Conservation (phyloP, 2,797 vertebrate species). For the Acrossocheilus fasciatus region DNA sequence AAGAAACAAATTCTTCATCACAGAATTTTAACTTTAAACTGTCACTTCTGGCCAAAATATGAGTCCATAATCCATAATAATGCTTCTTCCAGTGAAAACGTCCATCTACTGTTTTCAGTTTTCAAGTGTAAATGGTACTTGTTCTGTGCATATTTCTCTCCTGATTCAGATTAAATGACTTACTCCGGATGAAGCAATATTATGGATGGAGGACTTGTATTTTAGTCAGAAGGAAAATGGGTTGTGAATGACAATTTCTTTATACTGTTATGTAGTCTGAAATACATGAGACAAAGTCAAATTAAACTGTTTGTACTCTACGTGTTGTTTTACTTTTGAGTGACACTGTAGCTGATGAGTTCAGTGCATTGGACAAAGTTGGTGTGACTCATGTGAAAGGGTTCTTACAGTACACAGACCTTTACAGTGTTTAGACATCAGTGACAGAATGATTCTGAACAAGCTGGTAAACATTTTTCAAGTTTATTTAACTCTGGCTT, state of each 20-base stretch:
- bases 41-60: background rate
- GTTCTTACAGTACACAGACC: background rate
- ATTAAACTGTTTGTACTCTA: background rate
- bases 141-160: background rate
- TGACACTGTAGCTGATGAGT: background rate
- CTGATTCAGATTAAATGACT: background rate
- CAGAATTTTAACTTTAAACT: background rate
- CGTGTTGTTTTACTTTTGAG: background rate
- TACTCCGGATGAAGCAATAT: background rate
- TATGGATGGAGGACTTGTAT: no score
- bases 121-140: background rate
- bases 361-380: background rate
- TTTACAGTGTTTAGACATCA: background rate
- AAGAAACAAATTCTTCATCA: background rate
- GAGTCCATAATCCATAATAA: background rate
- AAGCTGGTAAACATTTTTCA: background rate
- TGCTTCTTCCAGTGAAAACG: background rate
- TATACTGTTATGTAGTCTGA: background rate
- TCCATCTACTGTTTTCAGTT: background rate
- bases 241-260: background rate
- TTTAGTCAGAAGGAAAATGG: background rate
- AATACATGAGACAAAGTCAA: background rate
- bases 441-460: background rate
- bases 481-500: background rate
- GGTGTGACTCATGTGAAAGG: conserved; percentile 2